Base-by-base conservation (phyloP, 2,113 vertebrate genomes). In the Barnardius zonarius region DNA sequence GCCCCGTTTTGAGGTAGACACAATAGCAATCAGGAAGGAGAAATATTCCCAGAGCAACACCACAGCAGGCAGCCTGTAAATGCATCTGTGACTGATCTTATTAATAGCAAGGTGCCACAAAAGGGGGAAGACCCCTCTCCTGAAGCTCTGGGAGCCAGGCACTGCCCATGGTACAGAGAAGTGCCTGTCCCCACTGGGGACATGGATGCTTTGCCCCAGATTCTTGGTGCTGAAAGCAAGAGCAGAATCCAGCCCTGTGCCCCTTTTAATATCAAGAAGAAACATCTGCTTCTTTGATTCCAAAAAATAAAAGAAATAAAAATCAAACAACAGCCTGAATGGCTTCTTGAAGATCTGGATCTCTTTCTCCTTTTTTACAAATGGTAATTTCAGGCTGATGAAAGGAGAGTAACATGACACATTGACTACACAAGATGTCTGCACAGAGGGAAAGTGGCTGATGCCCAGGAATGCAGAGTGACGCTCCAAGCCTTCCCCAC, bases 221-320 rank as follows among this genome's bases (percentile, higher is more conserved):
- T 14, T 79, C n/a, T 44, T 22, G 27, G 19, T 1, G 0, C 54
- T 68, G 52, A 49, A 85, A 94, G 41, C 3, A 4, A 86, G 37
- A 83, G 59, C 31, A 52, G 44, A n/a, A 92, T 94, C 54, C 72
- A 94, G 37, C 46, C 54, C 72, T 30, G 44, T 8, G 92, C 49
- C 41, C 31, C 39, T 78, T 90, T 70, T 57, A 63, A 54, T 94
- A 93, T 55, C 46, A 88, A 80, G 93, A 87, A 80, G 84, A 90
- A 96, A 93, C 68, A 93, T 92, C 90, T 93, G 79, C 63, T 80
- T 83, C 63, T 88, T 88, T 95, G 78, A 86, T 83, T 66, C 5
- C 10, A 51, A 67, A 48, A 44, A 44, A 18, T 13, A 46, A 20
- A 33, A 37, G 18, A 19, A 30, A 61, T 59, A 44, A 61, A 91